Percentiles rank a stretch among this genome's conserved stretches.
These are phyloP conservation scores for Plecotus auritus DNA, from an alignment of 2,113 vertebrate species.

Conservation along the genomic window DNA sequence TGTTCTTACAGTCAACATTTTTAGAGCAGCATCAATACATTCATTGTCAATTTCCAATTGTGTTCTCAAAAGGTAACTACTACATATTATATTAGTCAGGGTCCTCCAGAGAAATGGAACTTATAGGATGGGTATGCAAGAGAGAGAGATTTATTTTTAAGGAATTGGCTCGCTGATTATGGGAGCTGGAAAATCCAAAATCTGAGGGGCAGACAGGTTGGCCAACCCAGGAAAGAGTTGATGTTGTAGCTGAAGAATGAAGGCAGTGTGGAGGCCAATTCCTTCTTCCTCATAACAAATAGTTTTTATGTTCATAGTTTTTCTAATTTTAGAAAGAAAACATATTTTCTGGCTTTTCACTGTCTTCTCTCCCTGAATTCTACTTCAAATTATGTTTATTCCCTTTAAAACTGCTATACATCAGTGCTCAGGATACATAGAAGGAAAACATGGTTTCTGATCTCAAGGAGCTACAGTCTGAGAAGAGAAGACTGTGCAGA, in stretches of 20 bases:
- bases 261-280: not conserved
- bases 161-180: not conserved
- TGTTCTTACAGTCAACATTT: not conserved
- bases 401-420: not conserved
- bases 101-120: not conserved
- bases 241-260: not conserved
- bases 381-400: not conserved
- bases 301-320: not conserved
- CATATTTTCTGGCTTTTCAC: not conserved
- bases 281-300: not conserved
- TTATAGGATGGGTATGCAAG: not conserved
- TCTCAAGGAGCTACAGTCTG: not conserved
- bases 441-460: not conserved
- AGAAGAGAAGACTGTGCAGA: not conserved
- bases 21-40: not conserved
- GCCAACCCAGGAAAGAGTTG: not conserved
- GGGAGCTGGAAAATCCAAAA: not conserved
- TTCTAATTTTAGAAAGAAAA: conserved; percentile 11
- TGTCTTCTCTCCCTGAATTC: not conserved
- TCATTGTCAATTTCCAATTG: not conserved
- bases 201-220: not conserved
- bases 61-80: not conserved
- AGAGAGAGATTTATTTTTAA: not conserved
- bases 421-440: not conserved
- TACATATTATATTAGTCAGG: not conserved